phyloP scores from a whole-genome alignment of 1,140 invertebrate genomes.

The Aphelenchoides fujianensis region DNA sequence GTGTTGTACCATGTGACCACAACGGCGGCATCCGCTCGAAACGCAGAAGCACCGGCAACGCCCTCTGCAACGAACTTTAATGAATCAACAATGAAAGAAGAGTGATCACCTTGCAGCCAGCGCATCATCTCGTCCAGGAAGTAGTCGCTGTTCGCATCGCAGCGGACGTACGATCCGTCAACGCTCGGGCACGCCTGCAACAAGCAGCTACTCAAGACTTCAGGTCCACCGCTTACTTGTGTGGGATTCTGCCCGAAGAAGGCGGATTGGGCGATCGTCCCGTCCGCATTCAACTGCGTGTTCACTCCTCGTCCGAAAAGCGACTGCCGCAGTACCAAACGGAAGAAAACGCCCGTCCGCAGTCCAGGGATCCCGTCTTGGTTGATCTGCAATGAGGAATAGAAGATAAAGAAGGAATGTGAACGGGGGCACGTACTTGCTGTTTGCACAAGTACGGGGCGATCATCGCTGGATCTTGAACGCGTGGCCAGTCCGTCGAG shows the following conservation, averaged over 20 bases:
- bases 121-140: constrained; percentile 62
- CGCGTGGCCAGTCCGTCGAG: constrained; percentile 59
- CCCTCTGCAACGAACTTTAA: too few species aligned
- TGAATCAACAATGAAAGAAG: too few species aligned
- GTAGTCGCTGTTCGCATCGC: constrained; percentile 55
- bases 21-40: constrained; percentile 59
- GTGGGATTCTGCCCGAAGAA: constrained; percentile 54
- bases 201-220: too few species aligned
- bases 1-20: constrained; percentile 62
- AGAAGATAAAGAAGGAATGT: too few species aligned
- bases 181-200: constrained; percentile 53
- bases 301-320: constrained; percentile 56
- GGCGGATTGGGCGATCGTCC: constrained; percentile 44
- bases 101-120: constrained; percentile 59
- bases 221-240: too few species aligned
- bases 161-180: constrained; percentile 54
- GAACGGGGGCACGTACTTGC: constrained; percentile 47
- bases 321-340: constrained; percentile 58
- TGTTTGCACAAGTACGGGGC: constrained; percentile 62
- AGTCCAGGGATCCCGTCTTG: constrained; percentile 55
- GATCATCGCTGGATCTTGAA: constrained; percentile 62
- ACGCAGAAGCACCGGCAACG: constrained; percentile 58
- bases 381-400: constrained; percentile 47
- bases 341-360: constrained; percentile 57
- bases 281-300: constrained; percentile 46